Percentiles rank a stretch among this genome's conserved stretches.
Conservation (phyloP, 2,797 vertebrate genomes). For the Liasis olivaceus region DNA sequence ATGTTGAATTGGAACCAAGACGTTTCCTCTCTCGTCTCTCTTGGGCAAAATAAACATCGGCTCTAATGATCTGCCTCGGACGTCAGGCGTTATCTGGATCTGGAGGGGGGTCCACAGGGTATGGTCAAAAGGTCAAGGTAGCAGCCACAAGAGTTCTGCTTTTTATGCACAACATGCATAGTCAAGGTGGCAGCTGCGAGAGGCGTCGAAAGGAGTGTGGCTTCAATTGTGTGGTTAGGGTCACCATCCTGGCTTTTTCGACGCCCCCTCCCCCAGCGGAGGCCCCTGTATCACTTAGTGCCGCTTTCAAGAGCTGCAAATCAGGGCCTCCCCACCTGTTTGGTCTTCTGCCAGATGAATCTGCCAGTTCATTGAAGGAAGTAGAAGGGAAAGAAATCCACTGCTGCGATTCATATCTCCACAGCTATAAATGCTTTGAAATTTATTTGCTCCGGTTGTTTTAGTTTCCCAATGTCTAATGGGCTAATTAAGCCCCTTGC, state of each 20-base stretch:
- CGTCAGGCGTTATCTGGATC: neutral
- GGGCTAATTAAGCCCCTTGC: neutral
- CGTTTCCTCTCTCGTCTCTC: neutral
- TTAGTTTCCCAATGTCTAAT: neutral
- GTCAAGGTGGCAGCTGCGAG: neutral
- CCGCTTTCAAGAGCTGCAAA: neutral
- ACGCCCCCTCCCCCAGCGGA: neutral
- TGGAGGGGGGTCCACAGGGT: neutral
- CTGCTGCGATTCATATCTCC: neutral
- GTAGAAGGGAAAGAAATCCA: neutral
- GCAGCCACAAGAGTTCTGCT: no score
- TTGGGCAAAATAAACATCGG: neutral
- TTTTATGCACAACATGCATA: neutral
- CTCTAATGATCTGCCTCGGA: neutral
- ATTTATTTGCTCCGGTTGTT: neutral
- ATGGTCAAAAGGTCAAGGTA: neutral
- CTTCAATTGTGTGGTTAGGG: neutral
- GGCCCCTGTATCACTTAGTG: no score
- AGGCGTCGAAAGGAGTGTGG: neutral
- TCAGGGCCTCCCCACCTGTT: neutral
- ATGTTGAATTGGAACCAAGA: neutral
- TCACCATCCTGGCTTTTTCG: neutral
- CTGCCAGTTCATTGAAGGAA: neutral
- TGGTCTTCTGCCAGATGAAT: neutral
- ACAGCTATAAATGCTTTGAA: accelerated